Conservation (phyloP, 2,797 vertebrate genomes). For the Sebastes dallii region DNA sequence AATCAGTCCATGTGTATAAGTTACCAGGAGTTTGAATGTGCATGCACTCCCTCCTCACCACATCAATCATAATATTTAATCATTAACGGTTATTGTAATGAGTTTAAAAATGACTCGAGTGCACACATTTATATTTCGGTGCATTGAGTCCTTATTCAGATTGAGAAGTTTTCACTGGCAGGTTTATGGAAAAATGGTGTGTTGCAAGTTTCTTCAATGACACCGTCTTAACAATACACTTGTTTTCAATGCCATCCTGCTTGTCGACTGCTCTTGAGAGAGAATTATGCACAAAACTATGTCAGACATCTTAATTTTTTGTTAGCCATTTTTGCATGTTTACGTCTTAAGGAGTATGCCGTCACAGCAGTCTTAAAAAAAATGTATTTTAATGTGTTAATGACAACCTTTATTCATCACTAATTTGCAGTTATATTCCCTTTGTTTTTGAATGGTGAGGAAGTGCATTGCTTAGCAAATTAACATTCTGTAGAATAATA, state of each 20-base stretch:
- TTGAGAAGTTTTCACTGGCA: background rate
- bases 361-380: conserved; percentile 88
- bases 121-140: background rate
- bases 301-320: conserved; percentile 29
- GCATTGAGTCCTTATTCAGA: conserved; percentile 16
- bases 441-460: conserved; percentile 72
- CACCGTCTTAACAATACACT: background rate
- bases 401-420: conserved; percentile 59
- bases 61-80: conserved; percentile 1
- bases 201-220: conserved; percentile 12
- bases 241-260: conserved; percentile 54
- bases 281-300: conserved; percentile 49
- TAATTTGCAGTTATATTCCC: conserved; percentile 64
- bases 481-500: conserved; percentile 76
- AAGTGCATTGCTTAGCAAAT: conserved; percentile 70
- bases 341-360: conserved; percentile 49
- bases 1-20: background rate
- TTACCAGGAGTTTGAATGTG: conserved; percentile 1
- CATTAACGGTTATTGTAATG: background rate
- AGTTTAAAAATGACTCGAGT: background rate
- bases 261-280: conserved; percentile 19
- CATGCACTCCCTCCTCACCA: background rate
- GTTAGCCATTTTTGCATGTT: conserved; percentile 35
- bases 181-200: background rate
- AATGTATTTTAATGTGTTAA: conserved; percentile 63